These are phyloP conservation scores for Danaus plexippus DNA, from an alignment of 1,140 invertebrate genomes.

Conservation along the genomic window DNA sequence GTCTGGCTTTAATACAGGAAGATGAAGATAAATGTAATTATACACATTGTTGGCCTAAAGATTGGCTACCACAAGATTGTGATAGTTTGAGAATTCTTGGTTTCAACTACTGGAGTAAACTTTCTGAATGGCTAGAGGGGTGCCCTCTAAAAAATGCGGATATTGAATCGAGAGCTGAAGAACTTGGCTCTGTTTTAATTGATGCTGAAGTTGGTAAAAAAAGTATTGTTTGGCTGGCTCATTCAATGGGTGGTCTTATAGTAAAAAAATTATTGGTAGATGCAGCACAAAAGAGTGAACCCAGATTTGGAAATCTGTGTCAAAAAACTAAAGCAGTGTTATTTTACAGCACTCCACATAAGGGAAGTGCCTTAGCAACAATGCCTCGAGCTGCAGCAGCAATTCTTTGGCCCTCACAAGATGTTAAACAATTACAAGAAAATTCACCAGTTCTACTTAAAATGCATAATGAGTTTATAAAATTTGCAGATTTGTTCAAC, in stretches of 20 bases:
- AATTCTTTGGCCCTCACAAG: constrained; percentile 82
- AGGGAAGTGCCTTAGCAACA: constrained; percentile 70
- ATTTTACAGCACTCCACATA: constrained; percentile 87
- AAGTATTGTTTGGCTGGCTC: constrained; percentile 82
- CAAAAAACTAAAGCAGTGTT: constrained; percentile 81
- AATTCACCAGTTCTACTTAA: constrained; percentile 77
- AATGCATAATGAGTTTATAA: constrained; percentile 78
- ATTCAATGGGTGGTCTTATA: constrained; percentile 89
- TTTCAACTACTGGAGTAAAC: constrained; percentile 64
- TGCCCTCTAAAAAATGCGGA: constrained; percentile 62
- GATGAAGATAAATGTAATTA: constrained; percentile 49
- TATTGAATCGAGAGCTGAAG: constrained; percentile 75
- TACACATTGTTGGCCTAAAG: constrained; percentile 84
- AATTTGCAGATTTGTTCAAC: constrained; percentile 68
- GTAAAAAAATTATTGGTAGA: constrained; percentile 76
- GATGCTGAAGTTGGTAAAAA: constrained; percentile 79
- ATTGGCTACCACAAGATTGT: constrained; percentile 81
- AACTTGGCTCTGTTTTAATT: constrained; percentile 76
- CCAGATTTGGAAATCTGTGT: constrained; percentile 67
- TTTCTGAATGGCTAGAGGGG: constrained; percentile 64
- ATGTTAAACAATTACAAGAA: constrained; percentile 84
- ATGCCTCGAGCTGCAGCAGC: constrained; percentile 78
- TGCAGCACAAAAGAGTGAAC: constrained; percentile 35
- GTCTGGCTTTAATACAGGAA: constrained; percentile 44
- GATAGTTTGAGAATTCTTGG: constrained; percentile 61